Conservation (phyloP, 1,140 invertebrate genomes). For the Galleria mellonella region DNA sequence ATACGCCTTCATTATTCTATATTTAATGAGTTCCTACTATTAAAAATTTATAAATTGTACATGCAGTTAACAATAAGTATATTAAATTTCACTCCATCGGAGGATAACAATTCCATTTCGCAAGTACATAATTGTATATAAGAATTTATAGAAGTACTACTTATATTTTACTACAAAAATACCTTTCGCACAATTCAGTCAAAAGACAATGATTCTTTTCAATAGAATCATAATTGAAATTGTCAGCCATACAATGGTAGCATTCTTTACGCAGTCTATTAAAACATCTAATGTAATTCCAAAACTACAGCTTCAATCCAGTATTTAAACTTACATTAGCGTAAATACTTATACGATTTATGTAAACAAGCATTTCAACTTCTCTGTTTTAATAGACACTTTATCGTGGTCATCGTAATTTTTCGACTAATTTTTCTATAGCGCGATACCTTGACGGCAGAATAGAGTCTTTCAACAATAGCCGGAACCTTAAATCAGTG, state of each 20-base stretch:
- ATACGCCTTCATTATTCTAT: too few species aligned
- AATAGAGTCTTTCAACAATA: constrained; percentile 79
- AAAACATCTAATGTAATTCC: too few species aligned
- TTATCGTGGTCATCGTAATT: constrained; percentile 45
- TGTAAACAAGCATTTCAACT: not conserved
- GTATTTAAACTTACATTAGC: not conserved
- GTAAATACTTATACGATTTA: not conserved
- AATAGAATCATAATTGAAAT: too few species aligned
- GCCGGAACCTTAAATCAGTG: constrained; percentile 78
- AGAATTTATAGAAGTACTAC: constrained; percentile 1
- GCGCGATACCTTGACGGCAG: constrained; percentile 78
- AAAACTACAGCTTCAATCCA: too few species aligned
- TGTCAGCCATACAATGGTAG: too few species aligned
- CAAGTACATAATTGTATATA: constrained; percentile 3
- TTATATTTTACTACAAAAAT: constrained; percentile 39
- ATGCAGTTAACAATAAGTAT: constrained; percentile 2
- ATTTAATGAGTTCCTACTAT: constrained; percentile 5
- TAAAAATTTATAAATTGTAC: constrained; percentile 24
- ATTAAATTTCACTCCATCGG: constrained; percentile 28
- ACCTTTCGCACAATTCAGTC: constrained; percentile 54
- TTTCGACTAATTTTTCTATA: constrained; percentile 77
- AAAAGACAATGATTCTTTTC: constrained; percentile 2
- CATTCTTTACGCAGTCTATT: too few species aligned
- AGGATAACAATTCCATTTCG: constrained; percentile 32
- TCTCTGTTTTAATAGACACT: too few species aligned